These are phyloP conservation scores for Phymatocera aterrima DNA, from an alignment of 2,888 invertebrate genomes.

Conservation along the genomic window DNA sequence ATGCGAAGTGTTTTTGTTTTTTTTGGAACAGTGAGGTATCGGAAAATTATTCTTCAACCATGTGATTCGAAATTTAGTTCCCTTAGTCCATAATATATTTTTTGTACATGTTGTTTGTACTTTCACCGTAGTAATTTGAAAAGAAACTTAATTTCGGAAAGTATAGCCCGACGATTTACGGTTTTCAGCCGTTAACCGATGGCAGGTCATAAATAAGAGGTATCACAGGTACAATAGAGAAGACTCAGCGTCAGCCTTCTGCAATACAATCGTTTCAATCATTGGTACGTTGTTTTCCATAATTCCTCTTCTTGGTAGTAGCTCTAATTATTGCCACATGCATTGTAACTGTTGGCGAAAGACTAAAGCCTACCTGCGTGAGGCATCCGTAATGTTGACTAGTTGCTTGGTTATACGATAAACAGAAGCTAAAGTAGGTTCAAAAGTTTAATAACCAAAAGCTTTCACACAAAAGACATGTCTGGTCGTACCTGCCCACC, in stretches of 20 bases:
- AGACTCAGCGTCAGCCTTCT: neutral
- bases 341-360: neutral
- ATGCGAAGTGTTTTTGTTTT: too few species aligned
- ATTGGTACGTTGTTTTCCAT: neutral
- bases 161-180: neutral
- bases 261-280: neutral
- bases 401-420: neutral
- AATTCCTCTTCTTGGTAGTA: neutral
- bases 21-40: too few species aligned
- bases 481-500: neutral
- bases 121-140: too few species aligned
- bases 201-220: neutral
- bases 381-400: neutral
- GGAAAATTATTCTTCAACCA: too few species aligned
- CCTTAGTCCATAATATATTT: too few species aligned
- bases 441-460: neutral
- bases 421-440: neutral
- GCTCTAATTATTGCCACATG: neutral
- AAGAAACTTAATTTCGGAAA: neutral
- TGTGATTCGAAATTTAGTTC: too few species aligned
- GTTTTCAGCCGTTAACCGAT: neutral
- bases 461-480: neutral
- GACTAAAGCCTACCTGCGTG: neutral
- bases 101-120: too few species aligned
- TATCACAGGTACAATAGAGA: neutral